Evolutionary conservation across 2,797 vertebrate genomes (phyloP).

Genomic region (Podarcis siculus): DNA sequence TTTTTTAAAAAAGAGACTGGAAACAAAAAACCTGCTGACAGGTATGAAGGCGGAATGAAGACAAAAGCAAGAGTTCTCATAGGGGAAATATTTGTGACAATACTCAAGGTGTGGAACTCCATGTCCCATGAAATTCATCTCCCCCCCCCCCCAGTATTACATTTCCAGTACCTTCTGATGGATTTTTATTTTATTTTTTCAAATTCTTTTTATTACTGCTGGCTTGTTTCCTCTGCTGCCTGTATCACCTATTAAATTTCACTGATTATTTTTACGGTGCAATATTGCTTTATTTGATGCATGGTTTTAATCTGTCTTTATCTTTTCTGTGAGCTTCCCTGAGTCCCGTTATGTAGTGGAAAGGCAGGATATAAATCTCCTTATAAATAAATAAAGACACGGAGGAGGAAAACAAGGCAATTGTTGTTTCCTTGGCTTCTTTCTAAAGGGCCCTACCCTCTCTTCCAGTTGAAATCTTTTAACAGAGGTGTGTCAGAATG

Average conservation of each 20-base stretch:
- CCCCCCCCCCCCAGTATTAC: too few species aligned
- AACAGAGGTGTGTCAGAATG: neutral
- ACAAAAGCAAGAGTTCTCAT: too few species aligned
- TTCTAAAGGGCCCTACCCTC: too few species aligned
- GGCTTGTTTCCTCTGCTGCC: neutral
- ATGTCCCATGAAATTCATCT: neutral
- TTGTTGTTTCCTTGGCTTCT: neutral
- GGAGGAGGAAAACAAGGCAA: neutral
- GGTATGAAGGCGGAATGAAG: neutral
- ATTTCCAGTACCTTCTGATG: neutral
- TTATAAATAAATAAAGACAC: neutral
- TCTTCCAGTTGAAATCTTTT: neutral
- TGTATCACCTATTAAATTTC: neutral
- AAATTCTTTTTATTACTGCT: neutral
- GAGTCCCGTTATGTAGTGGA: neutral
- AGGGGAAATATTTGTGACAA: neutral
- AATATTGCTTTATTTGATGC: neutral
- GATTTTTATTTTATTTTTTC: too few species aligned
- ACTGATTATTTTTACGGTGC: neutral
- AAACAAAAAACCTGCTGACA: neutral
- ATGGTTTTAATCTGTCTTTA: neutral
- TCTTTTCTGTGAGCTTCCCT: neutral
- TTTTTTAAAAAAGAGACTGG: neutral
- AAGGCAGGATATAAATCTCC: neutral
- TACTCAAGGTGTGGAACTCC: neutral